Evolutionary conservation across 2,113 vertebrate genomes (phyloP).

Genomic region (Anarhynchus alexandrinus): DNA sequence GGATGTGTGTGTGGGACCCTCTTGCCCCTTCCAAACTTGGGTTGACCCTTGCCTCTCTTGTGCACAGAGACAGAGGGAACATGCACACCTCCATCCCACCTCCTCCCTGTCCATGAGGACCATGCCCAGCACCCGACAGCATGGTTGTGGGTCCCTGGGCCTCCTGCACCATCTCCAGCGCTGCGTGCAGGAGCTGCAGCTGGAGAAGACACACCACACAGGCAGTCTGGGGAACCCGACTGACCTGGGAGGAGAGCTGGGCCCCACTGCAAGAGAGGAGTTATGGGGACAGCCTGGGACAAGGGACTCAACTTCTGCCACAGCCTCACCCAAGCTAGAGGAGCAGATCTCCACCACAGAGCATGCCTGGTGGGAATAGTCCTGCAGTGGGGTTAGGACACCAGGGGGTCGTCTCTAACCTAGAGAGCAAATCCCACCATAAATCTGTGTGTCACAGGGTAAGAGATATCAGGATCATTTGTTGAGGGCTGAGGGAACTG

Average conservation of each 20-base stretch:
- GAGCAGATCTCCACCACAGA: background rate
- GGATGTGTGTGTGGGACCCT: rapidly evolving
- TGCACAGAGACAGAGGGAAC: background rate
- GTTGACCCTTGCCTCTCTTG: background rate
- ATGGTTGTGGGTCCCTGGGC: rapidly evolving
- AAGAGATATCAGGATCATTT: background rate
- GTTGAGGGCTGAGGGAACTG: background rate
- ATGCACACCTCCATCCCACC: rapidly evolving
- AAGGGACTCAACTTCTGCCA: background rate
- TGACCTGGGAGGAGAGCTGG: background rate
- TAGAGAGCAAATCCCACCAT: background rate
- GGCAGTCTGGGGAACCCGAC: background rate
- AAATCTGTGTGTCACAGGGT: background rate
- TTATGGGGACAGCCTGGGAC: rapidly evolving
- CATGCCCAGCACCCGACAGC: rapidly evolving
- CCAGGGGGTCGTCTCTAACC: background rate
- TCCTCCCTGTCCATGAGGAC: background rate
- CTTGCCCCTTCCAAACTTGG: background rate
- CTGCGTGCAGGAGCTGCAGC: background rate
- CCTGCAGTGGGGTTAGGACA: background rate
- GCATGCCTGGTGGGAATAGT: background rate
- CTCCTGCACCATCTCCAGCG: background rate
- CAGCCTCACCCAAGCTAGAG: background rate
- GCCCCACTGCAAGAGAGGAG: background rate
- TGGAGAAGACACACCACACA: rapidly evolving